Evolutionary conservation across 1,140 invertebrate genomes (phyloP), one percentile per base, ranked within the genome.

Genomic region (Dendrolimus punctatus): DNA sequence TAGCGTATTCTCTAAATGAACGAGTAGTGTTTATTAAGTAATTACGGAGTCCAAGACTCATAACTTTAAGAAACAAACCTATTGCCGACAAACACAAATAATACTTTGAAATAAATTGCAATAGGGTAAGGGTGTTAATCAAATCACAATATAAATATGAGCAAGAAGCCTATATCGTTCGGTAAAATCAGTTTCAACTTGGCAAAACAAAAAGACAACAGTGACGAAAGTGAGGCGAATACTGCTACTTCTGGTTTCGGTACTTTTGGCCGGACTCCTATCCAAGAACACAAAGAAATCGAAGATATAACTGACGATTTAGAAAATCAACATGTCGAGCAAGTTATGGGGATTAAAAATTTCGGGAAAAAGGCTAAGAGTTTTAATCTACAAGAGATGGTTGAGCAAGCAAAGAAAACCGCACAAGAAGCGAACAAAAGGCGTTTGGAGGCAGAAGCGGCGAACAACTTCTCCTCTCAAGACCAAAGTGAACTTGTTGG

Each of bases 301-400:
- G 89, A 90, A 62, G 89, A 91, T 62, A 89, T 93, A 3, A 88
- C 92, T 23, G 92, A 93, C 10, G 93, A 94, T 61, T 76, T 90
- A 37, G 93, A 94, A 70, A 89, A 77, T 36, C 89, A 92, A 59
- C 89, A 91, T 57, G 79, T 94, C 0, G 88, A 94, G 60, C 84
- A 91, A 58, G 76, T 94, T 0, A 95, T 94, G 93, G 93, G 93
- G 1, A 92, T 94, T 49, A 90, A 90, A 47, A 89, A 91, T 7
- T 95, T 95, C 75, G 93, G 93, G 1, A 93, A 94, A 94, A 94
- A 51, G 68, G 93, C 93, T 0, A 93, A 94, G 73, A 89, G 90
- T 7, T 94, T 94, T 66, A 90, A 94, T 66, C 87, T 95, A 3
- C 88, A 92, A 66, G 89, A 90, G 66, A 79, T 90, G 80, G 73